Base-by-base conservation (phyloP, 1,140 invertebrate genomes). In the Hyles vespertilio region DNA sequence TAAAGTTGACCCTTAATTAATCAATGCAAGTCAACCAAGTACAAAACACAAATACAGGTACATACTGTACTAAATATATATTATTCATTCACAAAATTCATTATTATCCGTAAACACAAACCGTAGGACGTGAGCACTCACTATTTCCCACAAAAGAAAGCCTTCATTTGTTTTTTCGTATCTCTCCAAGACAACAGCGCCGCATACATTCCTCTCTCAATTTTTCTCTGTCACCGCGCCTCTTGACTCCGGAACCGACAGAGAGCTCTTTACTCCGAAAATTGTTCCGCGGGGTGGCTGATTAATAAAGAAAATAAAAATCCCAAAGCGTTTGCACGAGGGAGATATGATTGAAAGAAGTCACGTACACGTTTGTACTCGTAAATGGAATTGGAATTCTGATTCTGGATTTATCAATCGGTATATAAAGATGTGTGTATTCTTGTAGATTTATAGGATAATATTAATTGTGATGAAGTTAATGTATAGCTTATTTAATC, bases 251-350 rank as follows among this genome's bases (percentile, higher is more conserved):
- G 58, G 59, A 70, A 65, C 63, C 67, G 64, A 59, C 64, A 51
- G 70, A 84, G 79, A 69, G 74, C 72, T 74, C 73, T 79, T 73
- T 61, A 66, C 69, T 70, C 63, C 65, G 54, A 59, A 77, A 81
- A 80, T 78, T 70, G 72, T 66, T 69, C 68, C 59, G 56, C 54
- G 50, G 76, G 81, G 81, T 76, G 70, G 64, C 71, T 79, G 79
- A 84, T 82, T 83, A 83, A 84, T 82, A 84, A 76, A 79, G 70
- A 77, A 79, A 81, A 84, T 73, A 81, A 76, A 80, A 78, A 65
- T 69, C 61, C 48, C 69, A 65, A 60, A 63, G 52, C 8, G 45
- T 33, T 32, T 11, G 51, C 63, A 66, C 56, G 48, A 22, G 47
- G 57, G 65, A 59, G 54, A 56, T 69, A 66, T 78, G 70, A 83